These are phyloP conservation scores for Hermatobates lingyangjiaoensis DNA, from an alignment of 1,140 invertebrate genomes.

Conservation along the genomic window DNA sequence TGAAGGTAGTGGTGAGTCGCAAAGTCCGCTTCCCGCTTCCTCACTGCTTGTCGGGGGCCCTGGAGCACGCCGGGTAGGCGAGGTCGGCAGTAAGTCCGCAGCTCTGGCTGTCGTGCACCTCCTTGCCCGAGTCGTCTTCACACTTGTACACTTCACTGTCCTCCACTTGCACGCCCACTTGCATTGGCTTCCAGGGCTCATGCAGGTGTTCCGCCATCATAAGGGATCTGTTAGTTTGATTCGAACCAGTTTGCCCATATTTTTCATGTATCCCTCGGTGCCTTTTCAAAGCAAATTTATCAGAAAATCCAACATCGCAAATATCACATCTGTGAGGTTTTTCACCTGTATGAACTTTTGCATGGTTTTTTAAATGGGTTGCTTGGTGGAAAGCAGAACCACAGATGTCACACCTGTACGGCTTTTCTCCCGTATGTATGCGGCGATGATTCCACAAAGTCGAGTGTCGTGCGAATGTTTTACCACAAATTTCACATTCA, in stretches of 20 bases:
- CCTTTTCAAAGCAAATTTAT: background rate
- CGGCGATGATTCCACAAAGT: slow-evolving; percentile 16
- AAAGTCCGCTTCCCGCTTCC: too few relatives aligned
- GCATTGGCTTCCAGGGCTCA: too few relatives aligned
- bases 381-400: slow-evolving; percentile 21
- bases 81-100: too few relatives aligned
- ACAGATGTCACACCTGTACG: slow-evolving; percentile 18
- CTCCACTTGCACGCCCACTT: too few relatives aligned
- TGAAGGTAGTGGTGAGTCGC: too few relatives aligned
- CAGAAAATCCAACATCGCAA: slow-evolving; percentile 13
- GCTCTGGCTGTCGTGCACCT: too few relatives aligned
- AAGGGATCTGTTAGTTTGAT: background rate
- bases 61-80: too few relatives aligned
- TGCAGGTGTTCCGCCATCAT: too few relatives aligned
- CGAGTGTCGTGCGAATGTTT: slow-evolving; percentile 5
- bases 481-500: slow-evolving; percentile 21
- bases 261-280: slow-evolving; percentile 1
- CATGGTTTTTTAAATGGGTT: slow-evolving; percentile 19
- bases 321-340: slow-evolving; percentile 19
- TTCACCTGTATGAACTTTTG: slow-evolving; percentile 13
- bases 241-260: background rate
- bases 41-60: too few relatives aligned
- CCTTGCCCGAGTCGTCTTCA: too few relatives aligned
- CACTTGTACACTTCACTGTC: too few relatives aligned
- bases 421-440: slow-evolving; percentile 24